Percentiles rank a stretch among this genome's conserved stretches.
phyloP scores from a whole-genome alignment of 1,140 invertebrate species.

The Muscidifurax raptorellus region DNA sequence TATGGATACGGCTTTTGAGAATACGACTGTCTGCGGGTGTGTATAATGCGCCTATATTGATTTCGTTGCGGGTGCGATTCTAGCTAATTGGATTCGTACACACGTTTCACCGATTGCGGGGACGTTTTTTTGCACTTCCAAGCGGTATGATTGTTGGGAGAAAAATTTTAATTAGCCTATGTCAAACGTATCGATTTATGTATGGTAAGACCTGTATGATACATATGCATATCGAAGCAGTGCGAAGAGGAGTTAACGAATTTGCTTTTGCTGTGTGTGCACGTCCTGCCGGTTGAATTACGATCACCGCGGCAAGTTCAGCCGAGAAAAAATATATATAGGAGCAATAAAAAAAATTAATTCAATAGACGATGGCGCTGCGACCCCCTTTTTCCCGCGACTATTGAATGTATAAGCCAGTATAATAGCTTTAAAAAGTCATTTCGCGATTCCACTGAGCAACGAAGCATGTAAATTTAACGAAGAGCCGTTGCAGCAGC shows the following conservation, averaged over 20 bases:
- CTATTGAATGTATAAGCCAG: neutral
- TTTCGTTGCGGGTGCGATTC: neutral
- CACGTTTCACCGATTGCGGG: no score
- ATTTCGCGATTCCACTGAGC: slow-evolving; percentile 1
- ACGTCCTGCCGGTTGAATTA: no score
- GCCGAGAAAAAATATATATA: neutral
- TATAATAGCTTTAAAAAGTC: slow-evolving; percentile 29
- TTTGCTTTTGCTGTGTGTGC: no score
- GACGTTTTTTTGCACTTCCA: no score
- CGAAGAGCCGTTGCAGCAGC: slow-evolving; percentile 4
- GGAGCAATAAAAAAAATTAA: neutral
- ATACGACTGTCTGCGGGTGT: no score
- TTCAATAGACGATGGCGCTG: neutral
- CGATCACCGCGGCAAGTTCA: no score
- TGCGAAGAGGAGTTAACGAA: no score
- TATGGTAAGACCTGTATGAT: no score
- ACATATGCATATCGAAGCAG: no score
- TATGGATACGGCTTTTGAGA: neutral
- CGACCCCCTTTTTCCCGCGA: neutral
- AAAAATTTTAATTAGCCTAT: no score
- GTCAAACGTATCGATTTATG: no score
- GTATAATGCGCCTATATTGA: neutral
- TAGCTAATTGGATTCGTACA: neutral
- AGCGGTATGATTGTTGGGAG: no score
- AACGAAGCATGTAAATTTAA: slow-evolving; percentile 44